Evolutionary conservation across 2,113 vertebrate genomes (phyloP).

Genomic region (Paramormyrops kingsleyae): DNA sequence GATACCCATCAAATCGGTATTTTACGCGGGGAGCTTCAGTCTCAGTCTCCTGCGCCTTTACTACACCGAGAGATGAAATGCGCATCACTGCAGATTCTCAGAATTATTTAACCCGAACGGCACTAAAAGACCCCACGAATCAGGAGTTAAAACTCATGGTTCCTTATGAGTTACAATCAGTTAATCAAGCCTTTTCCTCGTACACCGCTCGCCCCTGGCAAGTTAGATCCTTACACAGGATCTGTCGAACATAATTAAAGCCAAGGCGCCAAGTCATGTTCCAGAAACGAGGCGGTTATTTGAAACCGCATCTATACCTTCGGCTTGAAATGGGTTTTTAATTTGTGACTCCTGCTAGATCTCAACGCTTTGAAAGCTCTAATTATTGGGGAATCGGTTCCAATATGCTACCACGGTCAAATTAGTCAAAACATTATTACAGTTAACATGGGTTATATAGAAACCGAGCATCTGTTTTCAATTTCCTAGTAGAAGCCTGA

Average conservation of each 20-base stretch:
- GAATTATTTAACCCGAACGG: neutral
- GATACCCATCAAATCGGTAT: neutral
- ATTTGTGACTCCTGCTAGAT: neutral
- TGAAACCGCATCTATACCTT: neutral
- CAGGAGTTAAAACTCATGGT: neutral
- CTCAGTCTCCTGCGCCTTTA: neutral
- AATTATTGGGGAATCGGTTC: neutral
- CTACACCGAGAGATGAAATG: neutral
- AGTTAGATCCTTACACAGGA: neutral
- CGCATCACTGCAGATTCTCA: neutral
- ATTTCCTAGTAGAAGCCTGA: slow-evolving; percentile 2
- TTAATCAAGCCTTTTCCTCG: neutral
- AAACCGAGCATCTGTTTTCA: neutral
- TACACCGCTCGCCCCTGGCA: neutral
- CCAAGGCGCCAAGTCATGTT: neutral
- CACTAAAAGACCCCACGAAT: no score
- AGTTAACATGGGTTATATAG: neutral
- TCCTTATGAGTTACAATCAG: neutral
- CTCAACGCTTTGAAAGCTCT: neutral
- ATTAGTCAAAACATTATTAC: slow-evolving; percentile 2
- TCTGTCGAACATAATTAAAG: neutral
- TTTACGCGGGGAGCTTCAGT: neutral
- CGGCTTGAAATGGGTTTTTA: slow-evolving; percentile 6
- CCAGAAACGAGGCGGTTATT: neutral
- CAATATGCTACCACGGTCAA: neutral